These are phyloP conservation scores for Macrosoma leucophasiata DNA, from an alignment of 2,888 invertebrate species.

Conservation along the genomic window DNA sequence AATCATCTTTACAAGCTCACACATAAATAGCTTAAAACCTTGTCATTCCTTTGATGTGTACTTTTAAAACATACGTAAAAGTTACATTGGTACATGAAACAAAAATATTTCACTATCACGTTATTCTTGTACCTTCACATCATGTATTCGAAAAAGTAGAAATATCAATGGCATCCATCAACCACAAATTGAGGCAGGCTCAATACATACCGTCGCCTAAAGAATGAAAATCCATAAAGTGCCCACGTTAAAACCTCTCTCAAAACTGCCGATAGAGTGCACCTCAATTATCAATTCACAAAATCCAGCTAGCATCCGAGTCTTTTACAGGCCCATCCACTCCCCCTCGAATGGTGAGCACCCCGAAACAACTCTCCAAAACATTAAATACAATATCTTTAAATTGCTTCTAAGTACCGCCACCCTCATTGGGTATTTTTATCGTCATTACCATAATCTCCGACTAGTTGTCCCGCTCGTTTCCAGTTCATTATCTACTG, in stretches of 20 bases:
- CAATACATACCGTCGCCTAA: too few species aligned
- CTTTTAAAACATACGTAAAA: too few species aligned
- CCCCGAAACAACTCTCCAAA: slow-evolving; percentile 39
- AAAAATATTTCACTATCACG: too few species aligned
- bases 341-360: slow-evolving; percentile 31
- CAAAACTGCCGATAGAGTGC: slow-evolving; percentile 44
- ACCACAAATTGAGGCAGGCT: too few species aligned
- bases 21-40: too few species aligned
- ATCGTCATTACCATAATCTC: slow-evolving; percentile 70
- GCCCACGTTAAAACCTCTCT: slow-evolving; percentile 29
- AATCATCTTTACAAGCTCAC: too few species aligned
- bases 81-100: too few species aligned
- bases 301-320: slow-evolving; percentile 44
- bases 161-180: too few species aligned
- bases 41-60: too few species aligned
- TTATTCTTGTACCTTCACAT: too few species aligned
- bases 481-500: slow-evolving; percentile 25
- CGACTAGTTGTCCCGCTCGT: slow-evolving; percentile 39
- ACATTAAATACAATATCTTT: slow-evolving; percentile 73
- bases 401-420: slow-evolving; percentile 70
- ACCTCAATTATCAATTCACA: slow-evolving; percentile 63
- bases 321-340: slow-evolving; percentile 35
- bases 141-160: too few species aligned
- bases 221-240: slow-evolving; percentile 19
- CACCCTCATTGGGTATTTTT: slow-evolving; percentile 68